Percentiles rank a stretch among this genome's conserved stretches.
Conservation (phyloP, 2,113 vertebrate species). For the Nansenia antarctica region DNA sequence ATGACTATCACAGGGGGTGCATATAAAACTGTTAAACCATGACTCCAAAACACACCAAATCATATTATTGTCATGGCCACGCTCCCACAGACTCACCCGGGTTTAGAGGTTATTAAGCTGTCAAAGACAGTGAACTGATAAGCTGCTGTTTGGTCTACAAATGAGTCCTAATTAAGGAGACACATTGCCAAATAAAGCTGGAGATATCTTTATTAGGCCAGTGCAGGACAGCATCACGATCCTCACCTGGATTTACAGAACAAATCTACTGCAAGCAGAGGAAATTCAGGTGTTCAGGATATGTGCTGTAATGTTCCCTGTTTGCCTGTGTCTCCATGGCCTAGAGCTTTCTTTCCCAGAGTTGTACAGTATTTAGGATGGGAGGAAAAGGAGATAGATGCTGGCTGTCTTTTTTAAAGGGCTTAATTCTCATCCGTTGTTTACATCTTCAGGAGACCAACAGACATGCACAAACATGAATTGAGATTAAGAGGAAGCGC, state of each 20-base stretch:
- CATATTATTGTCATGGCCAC: slow-evolving; percentile 77
- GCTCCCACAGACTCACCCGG: slow-evolving; percentile 50
- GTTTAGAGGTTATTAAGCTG: slow-evolving; percentile 80
- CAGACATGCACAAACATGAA: slow-evolving; percentile 81
- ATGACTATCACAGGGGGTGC: slow-evolving; percentile 72
- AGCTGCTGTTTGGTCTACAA: slow-evolving; percentile 81
- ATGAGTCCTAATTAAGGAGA: slow-evolving; percentile 80
- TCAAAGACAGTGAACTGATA: slow-evolving; percentile 78
- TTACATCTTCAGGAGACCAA: slow-evolving; percentile 71
- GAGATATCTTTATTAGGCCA: slow-evolving; percentile 70
- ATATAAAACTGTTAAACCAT: slow-evolving; percentile 77
- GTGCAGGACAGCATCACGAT: slow-evolving; percentile 45
- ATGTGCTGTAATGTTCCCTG: slow-evolving; percentile 52
- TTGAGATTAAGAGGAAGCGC: slow-evolving; percentile 77
- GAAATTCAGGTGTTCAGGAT: slow-evolving; percentile 60
- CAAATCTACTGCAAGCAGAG: slow-evolving; percentile 34
- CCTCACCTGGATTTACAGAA: slow-evolving; percentile 53
- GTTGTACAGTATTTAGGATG: slow-evolving; percentile 46
- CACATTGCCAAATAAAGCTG: slow-evolving; percentile 69
- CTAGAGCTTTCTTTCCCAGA: slow-evolving; percentile 46
- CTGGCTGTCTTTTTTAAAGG: slow-evolving; percentile 47
- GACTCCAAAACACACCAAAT: slow-evolving; percentile 77
- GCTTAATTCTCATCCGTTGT: slow-evolving; percentile 77
- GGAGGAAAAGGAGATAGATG: slow-evolving; percentile 39
- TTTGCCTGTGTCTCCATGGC: slow-evolving; percentile 35